Evolutionary conservation across 2,888 invertebrate species (phyloP).

Genomic region (Altica lythri): DNA sequence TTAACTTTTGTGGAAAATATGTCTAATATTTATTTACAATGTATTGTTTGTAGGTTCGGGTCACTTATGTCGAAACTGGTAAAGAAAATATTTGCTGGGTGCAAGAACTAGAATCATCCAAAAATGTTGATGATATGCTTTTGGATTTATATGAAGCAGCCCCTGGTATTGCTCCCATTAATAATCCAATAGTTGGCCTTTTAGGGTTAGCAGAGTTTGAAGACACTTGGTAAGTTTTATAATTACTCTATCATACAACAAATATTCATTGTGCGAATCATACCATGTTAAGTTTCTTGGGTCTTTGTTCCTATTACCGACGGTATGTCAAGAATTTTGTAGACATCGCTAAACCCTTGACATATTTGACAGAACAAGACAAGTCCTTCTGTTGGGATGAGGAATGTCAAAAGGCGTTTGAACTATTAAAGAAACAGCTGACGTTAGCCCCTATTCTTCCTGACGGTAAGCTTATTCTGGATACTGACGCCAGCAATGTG

Average conservation of each 20-base stretch:
- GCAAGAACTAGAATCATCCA: conserved; percentile 29
- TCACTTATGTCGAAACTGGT: conserved; percentile 38
- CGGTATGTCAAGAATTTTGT: no score
- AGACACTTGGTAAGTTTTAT: conserved; percentile 43
- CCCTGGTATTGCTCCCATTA: conserved; percentile 17
- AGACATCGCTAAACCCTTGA: no score
- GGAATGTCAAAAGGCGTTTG: no score
- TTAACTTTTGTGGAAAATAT: background rate
- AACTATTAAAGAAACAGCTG: no score
- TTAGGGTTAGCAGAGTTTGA: conserved; percentile 39
- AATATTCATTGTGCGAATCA: background rate
- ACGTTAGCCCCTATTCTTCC: no score
- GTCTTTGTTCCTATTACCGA: no score
- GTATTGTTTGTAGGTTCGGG: conserved; percentile 41
- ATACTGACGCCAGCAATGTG: no score
- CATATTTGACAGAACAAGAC: no score
- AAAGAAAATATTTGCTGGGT: conserved; percentile 42
- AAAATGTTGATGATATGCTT: conserved; percentile 31
- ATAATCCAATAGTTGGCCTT: conserved; percentile 32
- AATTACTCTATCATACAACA: conserved; percentile 2
- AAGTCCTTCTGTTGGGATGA: no score
- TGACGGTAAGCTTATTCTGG: no score
- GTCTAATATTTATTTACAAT: no score
- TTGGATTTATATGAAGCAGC: conserved; percentile 26
- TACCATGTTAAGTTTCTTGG: no score